Evolutionary conservation across 2,888 invertebrate genomes (phyloP).

Genomic region (Parasteatoda lunata): DNA sequence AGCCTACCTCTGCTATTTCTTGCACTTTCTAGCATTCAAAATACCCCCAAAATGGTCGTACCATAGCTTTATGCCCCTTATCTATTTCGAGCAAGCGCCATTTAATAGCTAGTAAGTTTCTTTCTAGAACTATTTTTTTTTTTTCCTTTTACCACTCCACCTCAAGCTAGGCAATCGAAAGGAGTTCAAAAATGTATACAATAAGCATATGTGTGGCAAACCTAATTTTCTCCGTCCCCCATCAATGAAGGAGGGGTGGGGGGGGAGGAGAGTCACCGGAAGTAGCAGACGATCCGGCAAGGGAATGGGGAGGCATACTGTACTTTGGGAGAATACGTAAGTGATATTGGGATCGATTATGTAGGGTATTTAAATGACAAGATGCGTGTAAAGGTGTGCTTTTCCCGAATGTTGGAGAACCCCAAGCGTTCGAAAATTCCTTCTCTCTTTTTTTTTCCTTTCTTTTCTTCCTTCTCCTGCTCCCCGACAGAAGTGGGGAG

Average conservation of each 20-base stretch:
- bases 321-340: constrained; percentile 39
- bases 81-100: constrained; percentile 51
- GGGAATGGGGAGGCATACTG: constrained; percentile 1
- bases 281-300: constrained; percentile 21
- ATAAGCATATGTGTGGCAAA: constrained; percentile 39
- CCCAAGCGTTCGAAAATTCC: not conserved
- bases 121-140: not conserved
- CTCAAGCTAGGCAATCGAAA: not conserved
- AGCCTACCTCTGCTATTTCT: constrained; percentile 21
- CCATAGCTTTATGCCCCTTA: constrained; percentile 50
- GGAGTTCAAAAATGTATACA: not conserved
- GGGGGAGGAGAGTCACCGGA: constrained; percentile 24
- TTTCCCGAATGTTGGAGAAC: not conserved
- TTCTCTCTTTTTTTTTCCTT: constrained; percentile 6
- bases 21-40: constrained; percentile 20
- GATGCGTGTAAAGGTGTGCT: constrained; percentile 22
- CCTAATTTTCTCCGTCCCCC: constrained; percentile 42
- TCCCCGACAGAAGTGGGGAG: constrained; percentile 11
- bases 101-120: constrained; percentile 37
- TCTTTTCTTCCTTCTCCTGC: constrained; percentile 20
- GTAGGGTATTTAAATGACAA: constrained; percentile 52
- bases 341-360: constrained; percentile 63
- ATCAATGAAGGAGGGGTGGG: not conserved
- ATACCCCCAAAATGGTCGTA: constrained; percentile 23
- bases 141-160: constrained; percentile 11